phyloP scores from a whole-genome alignment of 2,797 vertebrate species.

The Ciconia nigra region DNA sequence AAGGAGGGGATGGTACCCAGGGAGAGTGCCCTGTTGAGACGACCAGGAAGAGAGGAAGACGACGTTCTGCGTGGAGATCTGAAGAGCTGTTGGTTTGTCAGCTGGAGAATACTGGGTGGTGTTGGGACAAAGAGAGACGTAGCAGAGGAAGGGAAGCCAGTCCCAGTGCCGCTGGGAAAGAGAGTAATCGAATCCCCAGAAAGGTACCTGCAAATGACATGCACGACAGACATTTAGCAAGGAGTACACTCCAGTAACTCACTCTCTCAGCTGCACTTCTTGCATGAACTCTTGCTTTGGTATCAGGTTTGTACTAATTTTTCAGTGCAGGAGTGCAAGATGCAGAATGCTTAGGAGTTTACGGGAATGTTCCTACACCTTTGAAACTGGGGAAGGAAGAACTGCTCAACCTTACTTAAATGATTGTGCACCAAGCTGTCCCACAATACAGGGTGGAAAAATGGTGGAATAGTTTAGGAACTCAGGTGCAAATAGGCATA shows the following conservation, averaged over 20 bases:
- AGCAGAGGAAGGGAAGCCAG: slow-evolving; percentile 47
- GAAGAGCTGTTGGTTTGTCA: slow-evolving; percentile 81
- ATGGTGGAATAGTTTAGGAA: background rate
- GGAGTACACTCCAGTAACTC: background rate
- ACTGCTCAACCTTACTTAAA: background rate
- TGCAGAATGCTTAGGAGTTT: background rate
- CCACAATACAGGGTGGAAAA: background rate
- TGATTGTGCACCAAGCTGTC: background rate
- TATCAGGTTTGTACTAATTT: background rate
- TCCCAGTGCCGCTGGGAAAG: slow-evolving; percentile 65
- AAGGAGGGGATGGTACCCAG: slow-evolving; percentile 92
- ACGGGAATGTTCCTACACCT: background rate
- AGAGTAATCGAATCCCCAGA: slow-evolving; percentile 73
- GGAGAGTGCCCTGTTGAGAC: slow-evolving; percentile 88
- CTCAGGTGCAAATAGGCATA: background rate
- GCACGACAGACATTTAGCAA: background rate
- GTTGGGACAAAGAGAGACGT: slow-evolving; percentile 80
- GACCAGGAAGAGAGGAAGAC: slow-evolving; percentile 88
- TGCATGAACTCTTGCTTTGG: background rate
- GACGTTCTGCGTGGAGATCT: slow-evolving; percentile 79
- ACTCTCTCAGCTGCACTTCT: background rate
- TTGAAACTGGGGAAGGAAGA: background rate
- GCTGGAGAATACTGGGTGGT: slow-evolving; percentile 84
- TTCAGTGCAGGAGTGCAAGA: background rate
- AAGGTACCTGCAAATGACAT: slow-evolving; percentile 84